Base-by-base conservation (phyloP, 1,140 invertebrate species). In the Chymomyza costata region DNA sequence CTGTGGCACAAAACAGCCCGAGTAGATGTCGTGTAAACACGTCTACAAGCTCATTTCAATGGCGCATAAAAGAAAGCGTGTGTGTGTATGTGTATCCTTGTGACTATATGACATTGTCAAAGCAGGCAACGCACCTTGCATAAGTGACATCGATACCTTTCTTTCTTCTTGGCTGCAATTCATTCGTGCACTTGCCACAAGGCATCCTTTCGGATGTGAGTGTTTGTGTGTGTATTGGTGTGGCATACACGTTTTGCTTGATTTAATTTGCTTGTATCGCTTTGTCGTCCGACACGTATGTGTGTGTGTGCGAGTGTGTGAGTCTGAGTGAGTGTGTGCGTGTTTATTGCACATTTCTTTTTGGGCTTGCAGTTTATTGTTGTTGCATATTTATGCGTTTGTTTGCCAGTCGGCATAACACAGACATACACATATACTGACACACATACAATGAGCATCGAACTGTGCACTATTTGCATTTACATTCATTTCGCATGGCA, bases 291-390 rank as follows among this genome's bases (percentile, higher is more conserved):
- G 21, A 3, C 21, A 25, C 25, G 30, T 50, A 19, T 32, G 35
- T 31, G 2, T 43, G 34, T 31, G 17, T 50, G 21, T 45, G 32
- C 13, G 25, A 6, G 25, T 28, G 25, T 28, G 25, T 28, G 25
- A 6, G 25, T 68, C 28, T 65, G 30, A 34, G 28, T 58, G 32
- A 13, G 32, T 43, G 56, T 53, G 58, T 68, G 67, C 73, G 74
- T 80, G 73, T 80, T 78, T 80, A 80, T 78, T 78, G 73, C 73
- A 62, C 71, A 80, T 61, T 78, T 65, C 54, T 57, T 65, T 56
- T 60, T 64, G 39, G 32, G 3, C 3, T 6, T 8, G 8, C 21
- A 5, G 21, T 25, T 25, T 25, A 45, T 48, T 47, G 55, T 61
- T 64, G 34, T 8, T 30, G 71, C 58, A 81, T 78, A 78, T 80